Evolutionary conservation across 2,113 vertebrate species (phyloP).

Genomic region (Laterallus jamaicensis): DNA sequence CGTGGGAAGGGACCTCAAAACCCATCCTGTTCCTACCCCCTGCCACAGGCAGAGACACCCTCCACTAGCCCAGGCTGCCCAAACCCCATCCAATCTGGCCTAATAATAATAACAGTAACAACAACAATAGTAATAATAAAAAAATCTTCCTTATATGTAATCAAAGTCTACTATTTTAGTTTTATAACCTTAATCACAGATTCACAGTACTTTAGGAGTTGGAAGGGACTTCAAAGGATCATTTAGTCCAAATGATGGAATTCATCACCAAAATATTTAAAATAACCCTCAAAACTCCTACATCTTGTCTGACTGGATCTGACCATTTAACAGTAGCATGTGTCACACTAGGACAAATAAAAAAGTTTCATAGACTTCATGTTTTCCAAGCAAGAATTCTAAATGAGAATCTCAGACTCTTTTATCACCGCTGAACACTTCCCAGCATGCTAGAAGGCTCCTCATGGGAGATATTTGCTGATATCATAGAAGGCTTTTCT

Average conservation of each 20-base stretch:
- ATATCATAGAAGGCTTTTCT: constrained; percentile 64
- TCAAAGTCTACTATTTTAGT: neutral
- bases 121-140: neutral
- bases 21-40: neutral
- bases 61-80: neutral
- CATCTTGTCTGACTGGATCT: neutral
- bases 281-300: neutral
- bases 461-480: constrained; percentile 63
- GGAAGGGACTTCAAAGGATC: too few relatives aligned
- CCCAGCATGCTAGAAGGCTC: neutral
- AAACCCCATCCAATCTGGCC: neutral
- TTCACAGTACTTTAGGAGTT: too few relatives aligned
- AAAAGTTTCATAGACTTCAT: neutral
- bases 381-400: constrained; percentile 25
- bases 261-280: neutral
- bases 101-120: too few relatives aligned
- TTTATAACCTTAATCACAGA: neutral
- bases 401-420: neutral
- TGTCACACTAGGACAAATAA: neutral
- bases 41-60: neutral
- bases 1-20: neutral
- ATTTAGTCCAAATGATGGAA: neutral
- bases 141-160: rapidly evolving
- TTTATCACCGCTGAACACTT: constrained; percentile 32
- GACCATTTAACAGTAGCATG: neutral